phyloP scores from a whole-genome alignment of 1,140 invertebrate species.

The Aphelenchoides avenae region DNA sequence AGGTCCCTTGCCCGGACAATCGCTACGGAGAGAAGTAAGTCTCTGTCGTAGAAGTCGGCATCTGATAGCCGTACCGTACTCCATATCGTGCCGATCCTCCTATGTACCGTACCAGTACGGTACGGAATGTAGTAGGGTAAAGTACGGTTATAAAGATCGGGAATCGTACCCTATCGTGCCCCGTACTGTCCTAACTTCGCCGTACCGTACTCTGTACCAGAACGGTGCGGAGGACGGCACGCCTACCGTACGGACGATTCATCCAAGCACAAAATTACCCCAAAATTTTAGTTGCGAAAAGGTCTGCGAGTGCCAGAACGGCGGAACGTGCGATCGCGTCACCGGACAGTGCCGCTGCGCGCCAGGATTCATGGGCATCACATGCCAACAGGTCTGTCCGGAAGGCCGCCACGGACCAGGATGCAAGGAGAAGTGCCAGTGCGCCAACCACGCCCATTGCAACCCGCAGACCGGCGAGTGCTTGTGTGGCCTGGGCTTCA shows the following conservation, averaged over 20 bases:
- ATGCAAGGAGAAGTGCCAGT: constrained; percentile 73
- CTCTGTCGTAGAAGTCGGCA: too few relatives aligned
- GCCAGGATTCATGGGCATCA: constrained; percentile 70
- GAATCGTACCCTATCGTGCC: too few relatives aligned
- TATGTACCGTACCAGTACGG: too few relatives aligned
- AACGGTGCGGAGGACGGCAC: too few relatives aligned
- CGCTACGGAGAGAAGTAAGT: constrained; percentile 44
- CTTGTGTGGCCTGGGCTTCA: constrained; percentile 34
- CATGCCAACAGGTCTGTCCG: constrained; percentile 66
- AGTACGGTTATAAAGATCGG: too few relatives aligned
- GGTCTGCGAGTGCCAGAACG: constrained; percentile 85
- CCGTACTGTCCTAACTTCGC: too few relatives aligned
- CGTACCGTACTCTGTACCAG: too few relatives aligned
- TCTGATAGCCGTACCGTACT: too few relatives aligned
- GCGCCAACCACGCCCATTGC: constrained; percentile 70
- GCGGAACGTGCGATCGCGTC: constrained; percentile 75
- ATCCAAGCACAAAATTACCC: too few relatives aligned
- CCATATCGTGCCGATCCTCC: too few relatives aligned
- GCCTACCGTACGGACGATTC: too few relatives aligned
- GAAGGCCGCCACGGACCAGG: constrained; percentile 74
- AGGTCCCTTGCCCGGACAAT: constrained; percentile 41
- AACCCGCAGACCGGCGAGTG: constrained; percentile 48
- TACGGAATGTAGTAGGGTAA: too few relatives aligned
- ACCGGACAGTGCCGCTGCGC: constrained; percentile 74
- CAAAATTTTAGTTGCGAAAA: constrained; percentile 67